These are phyloP conservation scores for Hippasteria phrygiana DNA, from an alignment of 53 echinoderm and acorn worm species.

Conservation along the genomic window DNA sequence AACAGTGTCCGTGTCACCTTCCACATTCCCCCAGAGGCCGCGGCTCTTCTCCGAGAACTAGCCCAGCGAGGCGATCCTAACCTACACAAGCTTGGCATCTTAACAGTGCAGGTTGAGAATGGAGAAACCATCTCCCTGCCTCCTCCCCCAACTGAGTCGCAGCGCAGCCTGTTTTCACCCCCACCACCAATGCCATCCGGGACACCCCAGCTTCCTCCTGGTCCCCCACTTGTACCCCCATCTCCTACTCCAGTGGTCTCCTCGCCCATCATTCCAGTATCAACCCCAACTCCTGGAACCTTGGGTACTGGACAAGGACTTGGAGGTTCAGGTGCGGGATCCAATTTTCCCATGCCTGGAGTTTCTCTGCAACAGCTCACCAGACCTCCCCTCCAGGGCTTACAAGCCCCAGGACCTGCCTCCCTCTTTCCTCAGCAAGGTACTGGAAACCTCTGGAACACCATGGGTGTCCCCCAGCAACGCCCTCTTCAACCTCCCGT, in stretches of 20 bases:
- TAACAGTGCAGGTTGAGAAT: conserved; percentile 92
- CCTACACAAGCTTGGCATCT: conserved; percentile 87
- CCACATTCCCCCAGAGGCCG: conserved; percentile 94
- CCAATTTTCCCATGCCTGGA: conserved; percentile 24
- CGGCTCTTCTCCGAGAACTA: conserved; percentile 81
- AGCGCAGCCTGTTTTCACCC: conserved; percentile 60
- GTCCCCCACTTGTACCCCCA: conserved; percentile 7
- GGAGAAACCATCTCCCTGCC: conserved; percentile 80
- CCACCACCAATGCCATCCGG: conserved; percentile 37
- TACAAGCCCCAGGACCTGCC: conserved; percentile 2
- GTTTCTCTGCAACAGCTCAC: conserved; percentile 35
- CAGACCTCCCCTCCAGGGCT: conserved; percentile 28
- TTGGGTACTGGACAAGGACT: neutral
- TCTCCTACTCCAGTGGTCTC: conserved; percentile 40
- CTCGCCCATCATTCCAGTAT: conserved; percentile 38
- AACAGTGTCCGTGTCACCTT: conserved; percentile 97
- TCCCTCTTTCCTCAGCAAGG: conserved; percentile 34
- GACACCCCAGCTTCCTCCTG: conserved; percentile 31
- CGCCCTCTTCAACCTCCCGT: conserved; percentile 47
- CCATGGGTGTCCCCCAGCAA: conserved; percentile 42
- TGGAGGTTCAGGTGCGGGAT: conserved; percentile 14
- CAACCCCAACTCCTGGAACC: conserved; percentile 18
- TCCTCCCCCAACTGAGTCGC: conserved; percentile 13
- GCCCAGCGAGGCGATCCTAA: conserved; percentile 87
- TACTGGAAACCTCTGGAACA: conserved; percentile 31